phyloP scores from a whole-genome alignment of 2,888 invertebrate species.

The Nipponacmea schrenckii region DNA sequence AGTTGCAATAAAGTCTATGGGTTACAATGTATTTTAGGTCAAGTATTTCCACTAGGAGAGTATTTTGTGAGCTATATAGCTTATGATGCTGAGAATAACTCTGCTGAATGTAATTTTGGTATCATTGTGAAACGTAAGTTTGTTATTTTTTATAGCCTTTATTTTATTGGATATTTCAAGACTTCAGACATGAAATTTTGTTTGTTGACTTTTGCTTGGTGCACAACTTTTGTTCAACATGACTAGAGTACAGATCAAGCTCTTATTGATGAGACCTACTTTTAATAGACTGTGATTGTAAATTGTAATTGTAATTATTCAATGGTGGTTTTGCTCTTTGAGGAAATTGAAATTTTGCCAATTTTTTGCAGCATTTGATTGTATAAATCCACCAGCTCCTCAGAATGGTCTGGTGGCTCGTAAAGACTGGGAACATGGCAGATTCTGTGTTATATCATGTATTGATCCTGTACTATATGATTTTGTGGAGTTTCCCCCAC shows the following conservation, averaged over 20 bases:
- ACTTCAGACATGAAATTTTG: not conserved
- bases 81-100: slow-evolving; percentile 96
- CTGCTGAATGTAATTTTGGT: slow-evolving; percentile 95
- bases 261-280: too few species aligned
- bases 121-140: slow-evolving; percentile 77
- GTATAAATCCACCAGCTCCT: slow-evolving; percentile 47
- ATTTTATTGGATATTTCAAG: not conserved
- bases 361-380: slow-evolving; percentile 44
- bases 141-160: not conserved
- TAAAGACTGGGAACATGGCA: slow-evolving; percentile 38
- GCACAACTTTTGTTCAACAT: too few species aligned
- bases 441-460: slow-evolving; percentile 59
- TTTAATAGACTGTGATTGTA: too few species aligned
- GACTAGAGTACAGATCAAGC: too few species aligned
- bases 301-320: too few species aligned
- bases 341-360: not conserved
- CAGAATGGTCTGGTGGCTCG: slow-evolving; percentile 41
- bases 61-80: slow-evolving; percentile 75
- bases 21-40: slow-evolving; percentile 34
- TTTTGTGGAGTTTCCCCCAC: slow-evolving; percentile 93
- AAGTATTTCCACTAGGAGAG: slow-evolving; percentile 51
- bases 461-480: slow-evolving; percentile 51
- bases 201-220: too few species aligned
- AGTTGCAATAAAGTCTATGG: too few species aligned
- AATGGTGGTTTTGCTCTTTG: too few species aligned